Evolutionary conservation across 2,888 invertebrate species (phyloP), one percentile per base, ranked within the genome.

Genomic region (Trichacis sp.): DNA sequence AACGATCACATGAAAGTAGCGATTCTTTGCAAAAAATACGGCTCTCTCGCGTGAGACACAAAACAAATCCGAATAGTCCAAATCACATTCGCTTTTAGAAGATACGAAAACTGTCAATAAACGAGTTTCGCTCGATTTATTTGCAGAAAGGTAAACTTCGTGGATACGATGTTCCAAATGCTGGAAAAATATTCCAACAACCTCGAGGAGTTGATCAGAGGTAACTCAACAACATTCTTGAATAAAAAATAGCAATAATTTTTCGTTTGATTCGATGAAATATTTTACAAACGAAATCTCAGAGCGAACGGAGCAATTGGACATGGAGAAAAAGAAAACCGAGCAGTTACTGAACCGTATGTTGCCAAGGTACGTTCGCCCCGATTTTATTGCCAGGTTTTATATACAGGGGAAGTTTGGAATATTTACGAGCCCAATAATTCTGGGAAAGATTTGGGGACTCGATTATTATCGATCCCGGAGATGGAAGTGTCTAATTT

Each of bases 151-250:
- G 92, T 95, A 1, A 97, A 97, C 86, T 96, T 97, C 76, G 94
- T 97, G 53, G 97, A 97, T 84, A 96, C 96, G 50, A 97, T 97
- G 95, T 96, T 97, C 82, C 93, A 95, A 86, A 96, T 97, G 92
- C 87, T 97, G 79, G 97, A 97, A 82, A 96, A 96, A 84, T 97
- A 97, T 85, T 95, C 96, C 66, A 96, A 95, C 84, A 97, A 97
- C 85, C 86, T 97, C 78, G 97, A 97, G 84, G 96, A 96, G 78
- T 86, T 97, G 55, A 96, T 98, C 74, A 90, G 93, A 62, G 24
- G 24, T 24, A 8, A 24, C 8, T 24, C 3, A 24, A n/a, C n/a
- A n/a, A n/a, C n/a, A n/a, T n/a, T n/a, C n/a, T n/a, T n/a, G n/a
- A n/a, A n/a, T n/a, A n/a, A n/a, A n/a, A n/a, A n/a, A n/a, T n/a